A percentile compares a stretch with the other conserved stretches of the same genome.
These are phyloP conservation scores for Campoletis raptor DNA, from an alignment of 2,888 invertebrate species.

Conservation along the genomic window DNA sequence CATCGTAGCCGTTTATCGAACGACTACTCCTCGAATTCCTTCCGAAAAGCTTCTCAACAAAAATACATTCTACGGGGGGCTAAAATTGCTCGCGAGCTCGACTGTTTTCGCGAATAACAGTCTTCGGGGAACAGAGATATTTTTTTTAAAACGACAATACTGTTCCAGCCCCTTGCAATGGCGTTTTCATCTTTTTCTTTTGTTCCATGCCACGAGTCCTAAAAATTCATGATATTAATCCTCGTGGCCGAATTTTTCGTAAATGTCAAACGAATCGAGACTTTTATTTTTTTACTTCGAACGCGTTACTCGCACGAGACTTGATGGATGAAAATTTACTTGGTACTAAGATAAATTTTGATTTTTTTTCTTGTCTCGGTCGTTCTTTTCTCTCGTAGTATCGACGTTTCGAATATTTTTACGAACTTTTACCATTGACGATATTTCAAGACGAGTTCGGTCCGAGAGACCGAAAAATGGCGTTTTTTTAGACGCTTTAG, in stretches of 20 bases:
- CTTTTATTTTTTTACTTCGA: slow-evolving; percentile 22
- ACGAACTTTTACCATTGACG: slow-evolving; percentile 15
- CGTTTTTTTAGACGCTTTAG: not conserved
- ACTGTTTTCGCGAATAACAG: not conserved
- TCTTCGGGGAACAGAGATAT: slow-evolving; percentile 71
- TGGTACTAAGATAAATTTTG: slow-evolving; percentile 29
- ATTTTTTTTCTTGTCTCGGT: not conserved
- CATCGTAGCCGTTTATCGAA: slow-evolving; percentile 77
- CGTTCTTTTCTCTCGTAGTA: slow-evolving; percentile 12
- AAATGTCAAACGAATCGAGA: not conserved
- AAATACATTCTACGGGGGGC: slow-evolving; percentile 48
- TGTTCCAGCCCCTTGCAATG: slow-evolving; percentile 59
- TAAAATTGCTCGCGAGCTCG: no score
- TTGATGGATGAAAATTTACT: slow-evolving; percentile 8
- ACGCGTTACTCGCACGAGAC: slow-evolving; percentile 14
- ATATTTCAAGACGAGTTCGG: not conserved
- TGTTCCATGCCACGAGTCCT: not conserved
- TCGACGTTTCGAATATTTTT: slow-evolving; percentile 10
- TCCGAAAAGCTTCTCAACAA: not conserved
- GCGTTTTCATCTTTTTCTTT: slow-evolving; percentile 41
- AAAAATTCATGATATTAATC: not conserved
- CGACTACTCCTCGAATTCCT: slow-evolving; percentile 1
- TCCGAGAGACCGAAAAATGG: not conserved
- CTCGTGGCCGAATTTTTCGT: not conserved
- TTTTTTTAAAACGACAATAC: slow-evolving; percentile 79